Percentiles rank a stretch among this genome's conserved stretches.
Conservation (phyloP, 2,113 vertebrate species). For the Brachyhypopomus occidentalis region DNA sequence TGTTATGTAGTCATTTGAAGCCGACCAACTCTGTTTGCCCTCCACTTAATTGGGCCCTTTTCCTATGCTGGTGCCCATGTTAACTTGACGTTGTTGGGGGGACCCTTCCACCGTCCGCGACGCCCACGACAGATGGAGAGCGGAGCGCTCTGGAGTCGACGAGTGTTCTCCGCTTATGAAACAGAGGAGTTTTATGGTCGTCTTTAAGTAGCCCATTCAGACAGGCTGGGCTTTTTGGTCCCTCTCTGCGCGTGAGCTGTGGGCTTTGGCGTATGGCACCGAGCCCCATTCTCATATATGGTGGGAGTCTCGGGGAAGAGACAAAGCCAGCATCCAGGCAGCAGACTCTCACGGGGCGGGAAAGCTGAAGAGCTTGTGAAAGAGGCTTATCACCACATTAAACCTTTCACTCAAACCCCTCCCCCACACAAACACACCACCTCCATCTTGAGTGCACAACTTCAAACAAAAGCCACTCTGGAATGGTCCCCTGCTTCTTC, state of each 20-base stretch:
- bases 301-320: slow-evolving; percentile 49
- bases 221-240: not conserved
- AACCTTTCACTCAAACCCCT: slow-evolving; percentile 60
- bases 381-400: slow-evolving; percentile 68
- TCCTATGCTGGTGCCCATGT: too few species aligned
- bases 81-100: too few species aligned
- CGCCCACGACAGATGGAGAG: too few species aligned
- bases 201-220: not conserved
- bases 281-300: not conserved
- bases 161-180: not conserved
- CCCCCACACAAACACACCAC: not conserved
- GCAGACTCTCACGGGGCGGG: slow-evolving; percentile 61
- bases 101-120: too few species aligned
- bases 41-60: too few species aligned
- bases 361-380: slow-evolving; percentile 63
- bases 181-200: not conserved
- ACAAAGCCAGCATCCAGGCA: slow-evolving; percentile 67
- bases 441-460: slow-evolving; percentile 1
- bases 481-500: slow-evolving; percentile 12
- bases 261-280: too few species aligned
- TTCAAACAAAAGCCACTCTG: slow-evolving; percentile 34
- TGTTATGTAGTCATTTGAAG: too few species aligned
- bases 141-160: too few species aligned
- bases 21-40: too few species aligned
- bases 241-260: not conserved